phyloP scores from a whole-genome alignment of 2,888 invertebrate species.

The Tachystola acroxantha region DNA sequence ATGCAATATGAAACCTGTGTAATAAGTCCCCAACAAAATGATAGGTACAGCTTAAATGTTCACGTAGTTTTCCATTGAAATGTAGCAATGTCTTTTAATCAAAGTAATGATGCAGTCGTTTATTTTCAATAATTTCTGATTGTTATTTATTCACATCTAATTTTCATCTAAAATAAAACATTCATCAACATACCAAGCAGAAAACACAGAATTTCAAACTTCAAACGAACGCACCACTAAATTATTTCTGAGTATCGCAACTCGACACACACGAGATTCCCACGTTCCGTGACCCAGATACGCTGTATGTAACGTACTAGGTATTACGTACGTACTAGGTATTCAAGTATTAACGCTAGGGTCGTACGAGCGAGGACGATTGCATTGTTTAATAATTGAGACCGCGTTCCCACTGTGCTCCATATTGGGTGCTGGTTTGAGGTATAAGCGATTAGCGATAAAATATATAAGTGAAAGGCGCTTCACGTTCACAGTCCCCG shows the following conservation, averaged over 20 bases:
- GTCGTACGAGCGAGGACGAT: slow-evolving; percentile 48
- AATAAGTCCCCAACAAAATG: too few species aligned
- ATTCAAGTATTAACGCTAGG: slow-evolving; percentile 70
- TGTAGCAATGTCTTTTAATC: too few species aligned
- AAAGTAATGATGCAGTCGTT: too few species aligned
- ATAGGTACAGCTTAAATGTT: too few species aligned
- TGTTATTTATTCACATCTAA: too few species aligned
- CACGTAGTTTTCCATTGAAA: too few species aligned
- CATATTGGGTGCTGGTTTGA: slow-evolving; percentile 24
- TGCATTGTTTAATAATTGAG: slow-evolving; percentile 74
- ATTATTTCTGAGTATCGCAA: background rate
- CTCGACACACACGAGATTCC: slow-evolving; percentile 24
- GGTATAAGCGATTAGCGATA: slow-evolving; percentile 19
- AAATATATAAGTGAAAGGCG: too few species aligned
- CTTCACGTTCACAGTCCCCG: too few species aligned
- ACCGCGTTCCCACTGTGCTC: slow-evolving; percentile 44
- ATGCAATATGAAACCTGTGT: too few species aligned
- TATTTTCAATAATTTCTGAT: too few species aligned
- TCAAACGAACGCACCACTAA: background rate
- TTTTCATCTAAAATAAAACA: too few species aligned
- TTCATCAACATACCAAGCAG: background rate
- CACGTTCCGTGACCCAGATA: slow-evolving; percentile 56
- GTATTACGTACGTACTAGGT: slow-evolving; percentile 27
- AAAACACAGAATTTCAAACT: background rate
- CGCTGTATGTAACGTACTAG: background rate